These are phyloP conservation scores for Cotesia vestalis DNA, from an alignment of 1,140 invertebrate genomes.

Conservation along the genomic window DNA sequence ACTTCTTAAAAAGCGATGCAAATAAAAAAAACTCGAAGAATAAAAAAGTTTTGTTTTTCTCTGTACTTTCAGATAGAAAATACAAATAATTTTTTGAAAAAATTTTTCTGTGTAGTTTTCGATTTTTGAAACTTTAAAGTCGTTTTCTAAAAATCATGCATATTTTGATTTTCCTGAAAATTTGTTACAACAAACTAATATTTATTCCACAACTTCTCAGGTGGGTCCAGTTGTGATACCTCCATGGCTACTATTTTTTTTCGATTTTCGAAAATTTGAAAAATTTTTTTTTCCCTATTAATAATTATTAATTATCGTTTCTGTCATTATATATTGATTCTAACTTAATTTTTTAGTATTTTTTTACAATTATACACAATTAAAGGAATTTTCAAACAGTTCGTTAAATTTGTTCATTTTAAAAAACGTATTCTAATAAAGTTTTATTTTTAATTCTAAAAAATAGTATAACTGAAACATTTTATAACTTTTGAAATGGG, in stretches of 20 bases:
- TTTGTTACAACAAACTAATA: conserved; percentile 1
- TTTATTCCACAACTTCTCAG: neutral
- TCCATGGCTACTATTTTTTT: neutral
- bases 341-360: too few species aligned
- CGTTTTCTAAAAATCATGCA: conserved; percentile 4
- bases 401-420: too few species aligned
- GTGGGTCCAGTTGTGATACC: neutral
- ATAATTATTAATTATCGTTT: too few species aligned
- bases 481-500: too few species aligned
- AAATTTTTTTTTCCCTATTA: too few species aligned
- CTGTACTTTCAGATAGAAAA: conserved; percentile 15
- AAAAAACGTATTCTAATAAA: too few species aligned
- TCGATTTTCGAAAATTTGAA: too few species aligned
- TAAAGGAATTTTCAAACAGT: too few species aligned
- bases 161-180: neutral
- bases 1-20: neutral
- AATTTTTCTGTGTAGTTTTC: neutral
- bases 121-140: neutral
- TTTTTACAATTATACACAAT: too few species aligned
- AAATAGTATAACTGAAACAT: too few species aligned
- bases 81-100: neutral
- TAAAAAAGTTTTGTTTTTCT: conserved; percentile 8
- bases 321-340: too few species aligned
- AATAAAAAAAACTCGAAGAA: conserved; percentile 9
- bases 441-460: too few species aligned